phyloP scores from a whole-genome alignment of 2,888 invertebrate species.

The Drosophila melanosoma region DNA sequence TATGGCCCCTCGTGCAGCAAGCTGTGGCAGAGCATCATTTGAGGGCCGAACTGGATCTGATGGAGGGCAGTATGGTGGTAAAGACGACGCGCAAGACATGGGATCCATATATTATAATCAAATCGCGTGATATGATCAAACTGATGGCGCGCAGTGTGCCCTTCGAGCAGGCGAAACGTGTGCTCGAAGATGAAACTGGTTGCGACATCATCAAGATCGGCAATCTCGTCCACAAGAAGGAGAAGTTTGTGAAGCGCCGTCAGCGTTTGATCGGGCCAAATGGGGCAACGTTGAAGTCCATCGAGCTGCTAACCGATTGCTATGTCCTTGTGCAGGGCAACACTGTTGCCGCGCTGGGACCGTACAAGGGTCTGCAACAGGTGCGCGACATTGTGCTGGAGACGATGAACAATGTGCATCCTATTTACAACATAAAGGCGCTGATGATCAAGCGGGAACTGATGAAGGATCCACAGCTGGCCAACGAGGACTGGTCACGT shows the following conservation, averaged over 20 bases:
- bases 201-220: slow-evolving; percentile 99
- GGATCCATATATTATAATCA: slow-evolving; percentile 99
- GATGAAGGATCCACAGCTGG: slow-evolving; percentile 95
- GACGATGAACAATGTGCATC: slow-evolving; percentile 99
- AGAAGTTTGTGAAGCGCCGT: slow-evolving; percentile 97
- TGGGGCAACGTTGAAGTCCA: slow-evolving; percentile 98
- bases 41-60: slow-evolving; percentile 94
- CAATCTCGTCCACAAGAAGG: slow-evolving; percentile 94
- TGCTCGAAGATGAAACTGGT: slow-evolving; percentile 94
- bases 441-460: slow-evolving; percentile 98
- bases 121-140: slow-evolving; percentile 98
- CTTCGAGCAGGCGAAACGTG: slow-evolving; percentile 95
- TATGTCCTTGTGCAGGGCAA: slow-evolving; percentile 98
- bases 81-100: slow-evolving; percentile 98
- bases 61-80: slow-evolving; percentile 98
- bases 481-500: slow-evolving; percentile 97
- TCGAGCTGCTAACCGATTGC: slow-evolving; percentile 97
- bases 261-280: slow-evolving; percentile 98
- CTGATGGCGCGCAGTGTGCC: slow-evolving; percentile 98
- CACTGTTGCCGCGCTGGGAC: slow-evolving; percentile 98
- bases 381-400: slow-evolving; percentile 96
- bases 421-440: slow-evolving; percentile 98
- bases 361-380: slow-evolving; percentile 95
- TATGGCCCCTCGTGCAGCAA: slow-evolving; percentile 97
- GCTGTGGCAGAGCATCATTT: slow-evolving; percentile 91